phyloP scores from a whole-genome alignment of 2,888 invertebrate genomes.

The Cosmia pyralina region DNA sequence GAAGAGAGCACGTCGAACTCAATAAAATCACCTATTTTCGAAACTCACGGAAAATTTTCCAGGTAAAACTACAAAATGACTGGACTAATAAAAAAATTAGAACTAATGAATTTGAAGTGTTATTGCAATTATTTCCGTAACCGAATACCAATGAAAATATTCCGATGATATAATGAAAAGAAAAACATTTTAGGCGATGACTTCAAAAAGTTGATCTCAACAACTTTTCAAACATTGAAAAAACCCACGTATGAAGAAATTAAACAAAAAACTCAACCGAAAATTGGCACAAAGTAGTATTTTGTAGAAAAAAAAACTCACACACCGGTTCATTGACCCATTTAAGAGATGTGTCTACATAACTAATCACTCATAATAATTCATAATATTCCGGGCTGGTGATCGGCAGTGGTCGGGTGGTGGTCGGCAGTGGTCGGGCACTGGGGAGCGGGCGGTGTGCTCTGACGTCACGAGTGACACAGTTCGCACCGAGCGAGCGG shows the following conservation, averaged over 20 bases:
- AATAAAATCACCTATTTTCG: too few species aligned
- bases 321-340: slow-evolving; percentile 63
- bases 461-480: slow-evolving; percentile 79
- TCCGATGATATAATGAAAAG: background rate
- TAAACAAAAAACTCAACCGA: slow-evolving; percentile 32
- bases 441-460: slow-evolving; percentile 49
- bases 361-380: slow-evolving; percentile 67
- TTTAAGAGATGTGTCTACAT: slow-evolving; percentile 61
- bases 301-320: slow-evolving; percentile 50
- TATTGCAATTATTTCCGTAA: background rate
- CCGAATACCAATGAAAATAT: background rate
- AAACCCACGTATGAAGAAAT: slow-evolving; percentile 27
- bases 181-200: slow-evolving; percentile 3
- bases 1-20: too few species aligned
- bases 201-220: slow-evolving; percentile 15
- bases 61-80: too few species aligned
- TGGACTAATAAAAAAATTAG: background rate
- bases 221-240: slow-evolving; percentile 31
- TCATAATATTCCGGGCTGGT: slow-evolving; percentile 56
- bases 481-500: slow-evolving; percentile 68
- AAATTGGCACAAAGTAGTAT: slow-evolving; percentile 54
- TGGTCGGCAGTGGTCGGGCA: slow-evolving; percentile 29
- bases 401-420: slow-evolving; percentile 41
- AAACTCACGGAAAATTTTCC: too few species aligned
- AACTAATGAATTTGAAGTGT: background rate